phyloP scores from a whole-genome alignment of 2,113 vertebrate species.

The Pluvianellus socialis region DNA sequence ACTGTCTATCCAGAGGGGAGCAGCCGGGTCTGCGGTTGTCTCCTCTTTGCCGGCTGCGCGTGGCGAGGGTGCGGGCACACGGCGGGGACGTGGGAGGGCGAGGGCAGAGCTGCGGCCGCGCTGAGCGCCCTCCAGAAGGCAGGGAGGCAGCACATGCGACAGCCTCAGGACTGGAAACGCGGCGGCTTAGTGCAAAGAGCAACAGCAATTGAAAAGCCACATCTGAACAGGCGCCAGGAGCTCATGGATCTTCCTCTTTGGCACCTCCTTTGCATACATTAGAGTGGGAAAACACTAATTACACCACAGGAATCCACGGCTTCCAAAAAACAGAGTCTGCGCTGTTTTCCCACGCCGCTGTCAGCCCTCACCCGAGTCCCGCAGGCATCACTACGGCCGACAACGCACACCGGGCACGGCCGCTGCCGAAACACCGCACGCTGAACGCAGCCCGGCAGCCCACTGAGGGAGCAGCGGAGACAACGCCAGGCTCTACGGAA shows the following conservation, averaged over 20 bases:
- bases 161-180: neutral
- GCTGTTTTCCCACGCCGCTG: neutral
- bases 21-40: neutral
- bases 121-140: too few relatives aligned
- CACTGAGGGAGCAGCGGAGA: too few relatives aligned
- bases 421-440: neutral
- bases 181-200: neutral
- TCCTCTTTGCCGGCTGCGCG: neutral
- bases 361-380: neutral
- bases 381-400: neutral
- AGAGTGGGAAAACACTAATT: slow-evolving; percentile 5
- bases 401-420: neutral
- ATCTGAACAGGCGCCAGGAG: slow-evolving; percentile 16
- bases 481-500: neutral
- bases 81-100: too few relatives aligned
- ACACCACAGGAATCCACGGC: neutral
- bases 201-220: neutral
- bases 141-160: neutral
- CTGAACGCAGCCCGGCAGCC: neutral
- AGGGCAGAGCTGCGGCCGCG: neutral
- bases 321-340: neutral
- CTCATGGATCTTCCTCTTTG: neutral
- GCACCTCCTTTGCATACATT: neutral
- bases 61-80: too few relatives aligned
- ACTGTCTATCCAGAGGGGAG: accelerated